These are phyloP conservation scores for Musca domestica DNA, from an alignment of 1,140 invertebrate species.

Conservation along the genomic window DNA sequence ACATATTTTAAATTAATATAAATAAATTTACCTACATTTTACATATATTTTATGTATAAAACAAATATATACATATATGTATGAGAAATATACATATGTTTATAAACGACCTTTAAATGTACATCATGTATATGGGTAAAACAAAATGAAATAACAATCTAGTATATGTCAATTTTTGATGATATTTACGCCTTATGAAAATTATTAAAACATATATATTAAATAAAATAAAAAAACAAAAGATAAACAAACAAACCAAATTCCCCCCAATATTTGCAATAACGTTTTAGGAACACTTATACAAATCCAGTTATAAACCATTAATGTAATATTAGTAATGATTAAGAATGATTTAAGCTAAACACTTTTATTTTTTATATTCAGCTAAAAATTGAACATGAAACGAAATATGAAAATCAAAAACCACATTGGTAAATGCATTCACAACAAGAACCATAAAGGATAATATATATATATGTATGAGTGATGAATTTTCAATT, in stretches of 20 bases:
- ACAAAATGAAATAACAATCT: slow-evolving; percentile 19
- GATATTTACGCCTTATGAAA: slow-evolving; percentile 27
- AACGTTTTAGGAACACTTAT: slow-evolving; percentile 3
- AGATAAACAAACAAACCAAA: slow-evolving; percentile 9
- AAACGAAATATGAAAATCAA: background rate
- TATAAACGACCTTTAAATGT: background rate
- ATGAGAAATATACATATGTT: background rate
- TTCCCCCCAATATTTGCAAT: slow-evolving; percentile 12
- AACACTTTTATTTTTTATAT: too few species aligned
- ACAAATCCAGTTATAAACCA: too few species aligned
- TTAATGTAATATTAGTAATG: background rate
- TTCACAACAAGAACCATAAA: too few species aligned
- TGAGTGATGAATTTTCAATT: too few species aligned
- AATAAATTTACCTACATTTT: background rate
- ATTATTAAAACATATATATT: slow-evolving; percentile 9
- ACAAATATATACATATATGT: too few species aligned
- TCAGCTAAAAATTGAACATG: background rate
- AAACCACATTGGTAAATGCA: too few species aligned
- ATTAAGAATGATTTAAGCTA: too few species aligned
- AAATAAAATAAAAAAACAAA: slow-evolving; percentile 18
- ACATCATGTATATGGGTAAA: background rate
- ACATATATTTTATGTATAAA: background rate
- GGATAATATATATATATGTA: too few species aligned
- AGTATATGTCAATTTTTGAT: slow-evolving; percentile 28
- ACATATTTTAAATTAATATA: background rate